Percentiles rank a stretch among this genome's conserved stretches.
These are phyloP conservation scores for Drosophila anceps DNA, from an alignment of 2,888 invertebrate species.

Conservation along the genomic window DNA sequence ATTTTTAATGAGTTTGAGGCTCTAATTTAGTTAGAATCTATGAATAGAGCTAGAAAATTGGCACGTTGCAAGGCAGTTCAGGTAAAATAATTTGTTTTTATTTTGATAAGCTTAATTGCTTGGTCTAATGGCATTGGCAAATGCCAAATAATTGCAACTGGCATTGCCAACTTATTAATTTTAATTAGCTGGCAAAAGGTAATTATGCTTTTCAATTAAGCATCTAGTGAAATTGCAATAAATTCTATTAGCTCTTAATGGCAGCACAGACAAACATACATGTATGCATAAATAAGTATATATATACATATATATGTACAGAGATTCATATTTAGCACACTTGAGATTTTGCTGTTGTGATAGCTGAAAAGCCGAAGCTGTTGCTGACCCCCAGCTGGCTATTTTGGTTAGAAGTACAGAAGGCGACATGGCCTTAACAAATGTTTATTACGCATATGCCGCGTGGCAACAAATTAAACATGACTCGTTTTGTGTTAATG, in stretches of 20 bases:
- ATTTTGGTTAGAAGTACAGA: slow-evolving; percentile 1
- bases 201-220: slow-evolving; percentile 16
- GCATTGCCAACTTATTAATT: neutral
- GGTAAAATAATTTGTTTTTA: neutral
- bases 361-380: neutral
- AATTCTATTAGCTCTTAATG: slow-evolving; percentile 6
- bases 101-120: neutral
- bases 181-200: slow-evolving; percentile 2
- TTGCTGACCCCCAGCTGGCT: neutral
- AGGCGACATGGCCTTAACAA: slow-evolving; percentile 34
- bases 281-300: neutral
- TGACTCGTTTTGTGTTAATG: slow-evolving; percentile 50
- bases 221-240: neutral
- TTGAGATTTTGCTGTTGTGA: neutral
- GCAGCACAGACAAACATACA: neutral
- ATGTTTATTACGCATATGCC: slow-evolving; percentile 61
- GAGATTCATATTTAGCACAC: neutral
- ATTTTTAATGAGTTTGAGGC: too few species aligned
- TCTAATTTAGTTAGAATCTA: neutral
- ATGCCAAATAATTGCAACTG: slow-evolving; percentile 2
- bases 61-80: neutral
- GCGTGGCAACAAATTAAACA: slow-evolving; percentile 60
- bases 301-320: neutral
- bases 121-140: neutral
- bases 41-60: neutral